Evolutionary conservation across 2,113 vertebrate genomes (phyloP).

Genomic region (Pimephales promelas): DNA sequence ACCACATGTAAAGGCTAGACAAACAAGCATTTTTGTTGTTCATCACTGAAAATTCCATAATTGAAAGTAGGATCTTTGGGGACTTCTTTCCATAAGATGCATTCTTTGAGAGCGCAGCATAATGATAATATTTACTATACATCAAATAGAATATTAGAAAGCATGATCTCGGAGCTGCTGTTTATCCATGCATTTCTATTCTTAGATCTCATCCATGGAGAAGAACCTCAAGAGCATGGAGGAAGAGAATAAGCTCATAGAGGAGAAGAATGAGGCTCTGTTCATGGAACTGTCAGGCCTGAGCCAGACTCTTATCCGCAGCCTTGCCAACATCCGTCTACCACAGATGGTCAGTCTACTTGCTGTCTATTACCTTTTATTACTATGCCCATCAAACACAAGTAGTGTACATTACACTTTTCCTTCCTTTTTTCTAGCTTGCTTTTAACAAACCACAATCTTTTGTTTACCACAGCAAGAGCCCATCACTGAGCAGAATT

Average conservation of each 20-base stretch:
- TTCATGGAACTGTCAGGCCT: slow-evolving; percentile 95
- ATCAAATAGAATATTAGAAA: background rate
- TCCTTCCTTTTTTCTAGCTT: background rate
- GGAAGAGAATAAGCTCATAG: slow-evolving; percentile 96
- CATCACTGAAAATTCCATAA: background rate
- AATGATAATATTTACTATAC: background rate
- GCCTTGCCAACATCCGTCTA: slow-evolving; percentile 94
- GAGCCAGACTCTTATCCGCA: slow-evolving; percentile 95
- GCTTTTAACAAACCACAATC: background rate
- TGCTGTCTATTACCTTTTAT: slow-evolving; percentile 1
- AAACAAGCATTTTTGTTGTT: background rate
- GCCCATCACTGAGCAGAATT: slow-evolving; percentile 95
- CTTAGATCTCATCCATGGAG: slow-evolving; percentile 95
- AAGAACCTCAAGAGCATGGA: slow-evolving; percentile 95
- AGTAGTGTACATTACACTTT: background rate
- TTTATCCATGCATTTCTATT: background rate
- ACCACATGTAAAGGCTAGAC: background rate
- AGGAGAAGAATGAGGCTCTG: slow-evolving; percentile 94
- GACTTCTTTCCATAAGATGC: background rate
- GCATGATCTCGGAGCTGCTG: background rate
- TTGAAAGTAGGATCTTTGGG: background rate
- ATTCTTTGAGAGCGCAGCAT: background rate
- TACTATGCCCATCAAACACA: background rate
- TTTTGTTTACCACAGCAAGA: slow-evolving; percentile 77
- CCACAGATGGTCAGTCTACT: slow-evolving; percentile 88